Conservation (phyloP, 2,113 vertebrate species). For the Xiphias gladius region DNA sequence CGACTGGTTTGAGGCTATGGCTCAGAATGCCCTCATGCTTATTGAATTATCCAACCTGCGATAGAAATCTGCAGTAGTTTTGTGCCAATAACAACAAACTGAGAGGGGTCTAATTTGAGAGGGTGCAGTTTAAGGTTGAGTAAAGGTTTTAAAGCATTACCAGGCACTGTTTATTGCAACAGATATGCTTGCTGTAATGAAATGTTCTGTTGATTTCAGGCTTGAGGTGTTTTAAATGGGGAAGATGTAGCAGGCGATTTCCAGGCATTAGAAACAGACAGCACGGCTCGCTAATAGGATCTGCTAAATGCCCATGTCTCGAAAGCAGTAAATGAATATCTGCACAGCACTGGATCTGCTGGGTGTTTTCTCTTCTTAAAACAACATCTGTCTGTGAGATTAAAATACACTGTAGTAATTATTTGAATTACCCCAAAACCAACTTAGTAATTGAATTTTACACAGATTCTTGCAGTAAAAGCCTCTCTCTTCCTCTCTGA, state of each 20-base stretch:
- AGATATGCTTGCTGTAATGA: slow-evolving; percentile 61
- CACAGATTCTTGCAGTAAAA: slow-evolving; percentile 53
- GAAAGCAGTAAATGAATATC: slow-evolving; percentile 26
- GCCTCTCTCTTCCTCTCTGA: slow-evolving; percentile 49
- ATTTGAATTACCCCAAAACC: slow-evolving; percentile 61
- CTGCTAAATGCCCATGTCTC: slow-evolving; percentile 22
- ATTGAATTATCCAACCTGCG: slow-evolving; percentile 86
- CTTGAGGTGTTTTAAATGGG: slow-evolving; percentile 51
- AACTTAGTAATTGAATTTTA: slow-evolving; percentile 71
- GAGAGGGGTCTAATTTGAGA: slow-evolving; percentile 80
- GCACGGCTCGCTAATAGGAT: slow-evolving; percentile 19
- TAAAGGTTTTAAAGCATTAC: slow-evolving; percentile 78
- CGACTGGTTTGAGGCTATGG: slow-evolving; percentile 67
- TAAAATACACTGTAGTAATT: slow-evolving; percentile 57
- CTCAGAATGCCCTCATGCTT: slow-evolving; percentile 80
- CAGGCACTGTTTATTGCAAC: slow-evolving; percentile 73
- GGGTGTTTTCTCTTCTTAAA: slow-evolving; percentile 14
- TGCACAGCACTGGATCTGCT: slow-evolving; percentile 4
- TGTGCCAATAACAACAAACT: slow-evolving; percentile 85
- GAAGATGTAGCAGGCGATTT: slow-evolving; percentile 16
- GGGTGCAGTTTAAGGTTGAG: slow-evolving; percentile 74
- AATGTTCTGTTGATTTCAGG: slow-evolving; percentile 76
- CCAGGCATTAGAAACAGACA: slow-evolving; percentile 27
- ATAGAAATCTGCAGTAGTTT: slow-evolving; percentile 85
- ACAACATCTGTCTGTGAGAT: slow-evolving; percentile 57